These are phyloP conservation scores for Drosophila atroscutellata DNA, from an alignment of 2,888 invertebrate genomes.

Conservation along the genomic window DNA sequence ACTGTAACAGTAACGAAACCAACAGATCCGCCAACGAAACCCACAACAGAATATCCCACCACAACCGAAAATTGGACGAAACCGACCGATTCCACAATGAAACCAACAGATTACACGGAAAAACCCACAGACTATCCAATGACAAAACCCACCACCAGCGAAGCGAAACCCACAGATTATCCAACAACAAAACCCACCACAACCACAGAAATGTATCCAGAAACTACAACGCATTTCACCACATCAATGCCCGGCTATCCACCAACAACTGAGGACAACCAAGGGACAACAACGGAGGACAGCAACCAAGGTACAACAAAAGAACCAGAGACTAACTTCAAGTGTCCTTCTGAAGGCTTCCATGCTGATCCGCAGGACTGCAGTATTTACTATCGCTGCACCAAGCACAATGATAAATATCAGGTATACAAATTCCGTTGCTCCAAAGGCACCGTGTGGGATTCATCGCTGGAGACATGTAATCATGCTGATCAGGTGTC, in stretches of 20 bases:
- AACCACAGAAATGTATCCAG: slow-evolving; percentile 37
- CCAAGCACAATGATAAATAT: slow-evolving; percentile 83
- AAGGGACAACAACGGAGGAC: slow-evolving; percentile 47
- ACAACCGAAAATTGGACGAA: slow-evolving; percentile 25
- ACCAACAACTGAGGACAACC: slow-evolving; percentile 44
- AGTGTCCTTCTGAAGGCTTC: slow-evolving; percentile 85
- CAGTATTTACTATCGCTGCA: slow-evolving; percentile 87
- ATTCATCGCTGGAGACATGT: slow-evolving; percentile 86
- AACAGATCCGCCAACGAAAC: slow-evolving; percentile 30
- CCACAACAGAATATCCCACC: not conserved
- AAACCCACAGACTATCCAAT: slow-evolving; percentile 41
- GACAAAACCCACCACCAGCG: slow-evolving; percentile 25
- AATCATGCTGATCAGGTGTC: slow-evolving; percentile 82
- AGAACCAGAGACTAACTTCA: slow-evolving; percentile 68
- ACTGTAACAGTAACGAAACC: slow-evolving; percentile 27
- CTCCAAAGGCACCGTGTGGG: slow-evolving; percentile 87
- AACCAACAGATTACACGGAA: slow-evolving; percentile 32
- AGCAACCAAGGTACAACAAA: slow-evolving; percentile 50
- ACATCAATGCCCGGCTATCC: slow-evolving; percentile 56
- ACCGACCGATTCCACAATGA: slow-evolving; percentile 19
- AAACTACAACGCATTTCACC: slow-evolving; percentile 26
- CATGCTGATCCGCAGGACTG: slow-evolving; percentile 86
- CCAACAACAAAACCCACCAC: slow-evolving; percentile 28
- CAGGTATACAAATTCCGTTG: slow-evolving; percentile 86
- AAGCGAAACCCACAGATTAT: slow-evolving; percentile 34